phyloP scores from a whole-genome alignment of 2,797 vertebrate genomes.

The Gorsachius magnificus region DNA sequence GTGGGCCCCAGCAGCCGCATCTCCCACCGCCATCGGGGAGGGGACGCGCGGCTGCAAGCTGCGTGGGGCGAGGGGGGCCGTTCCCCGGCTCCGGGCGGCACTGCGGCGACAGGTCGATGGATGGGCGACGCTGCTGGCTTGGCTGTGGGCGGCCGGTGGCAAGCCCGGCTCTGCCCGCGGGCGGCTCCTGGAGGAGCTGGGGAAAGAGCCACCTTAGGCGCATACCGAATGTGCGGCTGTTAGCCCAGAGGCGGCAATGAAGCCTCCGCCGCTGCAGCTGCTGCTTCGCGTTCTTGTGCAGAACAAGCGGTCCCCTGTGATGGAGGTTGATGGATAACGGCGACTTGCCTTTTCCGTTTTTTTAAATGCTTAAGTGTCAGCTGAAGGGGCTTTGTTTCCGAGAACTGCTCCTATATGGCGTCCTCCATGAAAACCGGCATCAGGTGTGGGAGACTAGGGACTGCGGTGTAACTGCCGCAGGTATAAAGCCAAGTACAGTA shows the following conservation, averaged over 20 bases:
- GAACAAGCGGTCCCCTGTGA: neutral
- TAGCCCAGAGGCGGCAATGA: neutral
- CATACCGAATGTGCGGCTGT: no score
- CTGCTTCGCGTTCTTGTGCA: neutral
- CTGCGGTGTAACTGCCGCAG: neutral
- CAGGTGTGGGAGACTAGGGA: neutral
- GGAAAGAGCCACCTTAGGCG: neutral
- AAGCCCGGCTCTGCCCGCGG: neutral
- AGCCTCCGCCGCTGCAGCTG: neutral
- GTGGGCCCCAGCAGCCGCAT: neutral
- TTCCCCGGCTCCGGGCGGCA: neutral
- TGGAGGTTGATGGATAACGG: neutral
- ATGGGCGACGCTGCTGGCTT: neutral
- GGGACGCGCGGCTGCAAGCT: neutral
- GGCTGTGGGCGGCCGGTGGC: neutral
- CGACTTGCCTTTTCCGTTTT: neutral
- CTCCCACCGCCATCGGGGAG: neutral
- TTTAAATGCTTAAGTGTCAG: neutral
- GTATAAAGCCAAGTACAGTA: rapidly evolving
- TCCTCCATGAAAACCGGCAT: neutral
- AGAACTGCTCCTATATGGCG: neutral
- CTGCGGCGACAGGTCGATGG: neutral
- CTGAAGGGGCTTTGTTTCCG: neutral
- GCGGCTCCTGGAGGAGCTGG: neutral
- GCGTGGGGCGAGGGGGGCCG: neutral